Conservation (phyloP, 2,797 vertebrate genomes). For the Alectoris magna region DNA sequence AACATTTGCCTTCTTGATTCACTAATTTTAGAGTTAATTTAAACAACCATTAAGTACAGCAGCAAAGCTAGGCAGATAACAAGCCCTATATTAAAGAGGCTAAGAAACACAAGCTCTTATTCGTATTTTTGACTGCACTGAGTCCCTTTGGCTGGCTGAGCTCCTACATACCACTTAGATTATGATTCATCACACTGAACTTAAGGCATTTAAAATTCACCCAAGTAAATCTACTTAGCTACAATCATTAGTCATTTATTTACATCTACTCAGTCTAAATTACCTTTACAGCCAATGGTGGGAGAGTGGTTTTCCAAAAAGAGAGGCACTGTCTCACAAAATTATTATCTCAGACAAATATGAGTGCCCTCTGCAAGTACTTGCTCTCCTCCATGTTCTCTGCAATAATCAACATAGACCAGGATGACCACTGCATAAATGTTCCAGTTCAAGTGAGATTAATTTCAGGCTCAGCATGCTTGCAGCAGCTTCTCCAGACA, state of each 20-base stretch:
- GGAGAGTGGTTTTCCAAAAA: not conserved
- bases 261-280: not conserved
- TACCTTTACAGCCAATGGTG: not conserved
- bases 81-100: not conserved
- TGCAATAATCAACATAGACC: not conserved
- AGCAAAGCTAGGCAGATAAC: not conserved
- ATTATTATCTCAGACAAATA: fast-evolving
- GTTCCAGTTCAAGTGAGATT: not conserved
- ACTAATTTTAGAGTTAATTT: not conserved
- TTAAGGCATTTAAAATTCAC: not conserved
- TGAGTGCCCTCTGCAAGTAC: not conserved
- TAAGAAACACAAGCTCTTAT: not conserved
- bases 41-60: not conserved
- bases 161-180: not conserved
- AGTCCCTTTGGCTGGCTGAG: not conserved
- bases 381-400: not conserved
- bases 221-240: not conserved
- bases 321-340: fast-evolving
- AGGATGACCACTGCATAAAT: not conserved
- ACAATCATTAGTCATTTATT: not conserved
- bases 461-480: not conserved
- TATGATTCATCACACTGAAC: not conserved
- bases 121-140: not conserved
- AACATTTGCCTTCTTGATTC: not conserved
- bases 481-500: not conserved